Evolutionary conservation across 2,888 invertebrate species (phyloP).

Genomic region (Andrena flavipes): DNA sequence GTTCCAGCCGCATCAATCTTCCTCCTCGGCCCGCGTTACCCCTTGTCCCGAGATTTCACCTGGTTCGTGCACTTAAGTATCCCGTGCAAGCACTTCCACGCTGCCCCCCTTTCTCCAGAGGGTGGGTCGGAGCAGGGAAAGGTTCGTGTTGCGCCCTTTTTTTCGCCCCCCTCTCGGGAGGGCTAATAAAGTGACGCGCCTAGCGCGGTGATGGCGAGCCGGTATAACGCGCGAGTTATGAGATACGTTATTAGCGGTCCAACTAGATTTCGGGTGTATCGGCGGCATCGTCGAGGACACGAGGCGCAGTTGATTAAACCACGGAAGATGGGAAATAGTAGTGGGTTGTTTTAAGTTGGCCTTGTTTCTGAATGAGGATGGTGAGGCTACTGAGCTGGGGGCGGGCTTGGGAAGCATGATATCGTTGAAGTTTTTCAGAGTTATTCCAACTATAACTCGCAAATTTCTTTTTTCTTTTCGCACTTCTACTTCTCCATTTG

Average conservation of each 20-base stretch:
- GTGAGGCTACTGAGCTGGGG: too few species aligned
- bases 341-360: too few species aligned
- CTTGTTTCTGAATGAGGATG: too few species aligned
- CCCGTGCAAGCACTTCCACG: constrained; percentile 26
- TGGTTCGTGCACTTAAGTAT: constrained; percentile 30
- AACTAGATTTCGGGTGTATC: constrained; percentile 28
- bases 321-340: neutral
- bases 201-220: constrained; percentile 1
- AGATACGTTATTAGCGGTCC: constrained; percentile 11
- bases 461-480: too few species aligned
- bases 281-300: neutral
- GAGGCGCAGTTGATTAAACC: constrained; percentile 11
- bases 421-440: too few species aligned
- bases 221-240: constrained; percentile 12
- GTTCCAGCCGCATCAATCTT: constrained; percentile 65
- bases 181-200: constrained; percentile 17
- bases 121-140: neutral
- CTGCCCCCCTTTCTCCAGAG: constrained; percentile 13
- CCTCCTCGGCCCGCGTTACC: constrained; percentile 12
- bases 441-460: too few species aligned
- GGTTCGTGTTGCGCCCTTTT: constrained; percentile 11
- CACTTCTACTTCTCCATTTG: too few species aligned
- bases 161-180: neutral
- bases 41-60: constrained; percentile 41
- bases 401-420: too few species aligned